Evolutionary conservation across 1,140 invertebrate genomes (phyloP), one percentile per base, ranked within the genome.

Genomic region (Drosophila quadrilineata): DNA sequence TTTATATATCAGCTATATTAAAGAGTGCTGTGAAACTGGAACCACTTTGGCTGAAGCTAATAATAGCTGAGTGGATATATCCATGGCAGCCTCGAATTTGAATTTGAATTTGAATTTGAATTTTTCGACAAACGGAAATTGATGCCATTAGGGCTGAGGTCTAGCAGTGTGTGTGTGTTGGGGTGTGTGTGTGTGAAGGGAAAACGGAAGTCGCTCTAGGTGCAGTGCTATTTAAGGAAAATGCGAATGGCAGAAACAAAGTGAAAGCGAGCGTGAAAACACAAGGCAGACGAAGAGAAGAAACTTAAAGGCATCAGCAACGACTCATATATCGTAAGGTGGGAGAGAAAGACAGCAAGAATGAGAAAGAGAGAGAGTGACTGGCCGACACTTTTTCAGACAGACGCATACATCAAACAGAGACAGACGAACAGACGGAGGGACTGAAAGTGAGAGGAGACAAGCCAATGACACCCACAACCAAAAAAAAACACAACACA

Each of bases 141-240:
- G 73, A 73, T 84, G 77, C 77, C 77, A 82, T 82, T 82, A 84
- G n/a, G n/a, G n/a, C n/a, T n/a, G n/a, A n/a, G n/a, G n/a, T n/a
- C n/a, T n/a, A n/a, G n/a, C n/a, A n/a, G n/a, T n/a, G n/a, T n/a
- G n/a, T n/a, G n/a, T n/a, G n/a, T 56, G 77, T 60, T 70, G 54
- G 49, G 24, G 58, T 58, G 62, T 59, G 52, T 31, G 50, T 54
- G 56, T 50, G 12, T 35, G 8, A 28, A 31, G 46, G n/a, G n/a
- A n/a, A n/a, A n/a, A 57, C 60, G 71, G 71, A 84, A 73, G 59
- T 57, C 36, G 57, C 68, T 60, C 31, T 41, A 60, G 69, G 76
- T 56, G 56, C 40, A 67, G 29, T 70, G 69, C 72, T 76, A 76
- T 84, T 82, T 82, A 52, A 79, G 62, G 59, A 74, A 71, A 79